phyloP scores from a whole-genome alignment of 1,140 invertebrate species.

The Lepidurus arcticus region DNA sequence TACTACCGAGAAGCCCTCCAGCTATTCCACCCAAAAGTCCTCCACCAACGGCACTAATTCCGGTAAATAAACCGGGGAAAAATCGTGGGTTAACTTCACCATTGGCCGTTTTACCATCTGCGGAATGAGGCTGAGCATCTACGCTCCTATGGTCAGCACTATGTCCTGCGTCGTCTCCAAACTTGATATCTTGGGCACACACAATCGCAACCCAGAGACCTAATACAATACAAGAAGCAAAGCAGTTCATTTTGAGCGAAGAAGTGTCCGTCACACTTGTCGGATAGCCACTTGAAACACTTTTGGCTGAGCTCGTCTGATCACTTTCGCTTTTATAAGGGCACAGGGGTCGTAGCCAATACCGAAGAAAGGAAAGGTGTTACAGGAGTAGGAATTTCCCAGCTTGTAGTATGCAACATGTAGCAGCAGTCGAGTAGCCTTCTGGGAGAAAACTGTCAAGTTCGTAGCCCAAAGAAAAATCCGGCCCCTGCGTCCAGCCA shows the following conservation, averaged over 20 bases:
- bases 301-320: not conserved
- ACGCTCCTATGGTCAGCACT: not conserved
- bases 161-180: not conserved
- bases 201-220: not conserved
- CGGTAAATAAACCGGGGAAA: not conserved
- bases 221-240: not conserved
- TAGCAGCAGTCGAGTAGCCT: not conserved
- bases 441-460: not conserved
- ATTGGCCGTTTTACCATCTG: not conserved
- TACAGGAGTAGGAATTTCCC: not conserved
- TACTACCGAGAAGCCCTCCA: not conserved
- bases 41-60: not conserved
- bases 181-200: not conserved
- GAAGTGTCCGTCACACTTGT: not conserved
- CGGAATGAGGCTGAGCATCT: not conserved
- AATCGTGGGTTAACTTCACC: not conserved
- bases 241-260: not conserved
- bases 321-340: slow-evolving; percentile 19
- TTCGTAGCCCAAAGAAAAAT: not conserved
- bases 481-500: not conserved
- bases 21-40: slow-evolving; percentile 1
- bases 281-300: not conserved
- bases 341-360: not conserved
- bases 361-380: slow-evolving; percentile 4
- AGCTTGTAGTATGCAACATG: not conserved